Percentiles rank a stretch among this genome's conserved stretches.
phyloP scores from a whole-genome alignment of 2,797 vertebrate genomes.

The Fundulus diaphanus region DNA sequence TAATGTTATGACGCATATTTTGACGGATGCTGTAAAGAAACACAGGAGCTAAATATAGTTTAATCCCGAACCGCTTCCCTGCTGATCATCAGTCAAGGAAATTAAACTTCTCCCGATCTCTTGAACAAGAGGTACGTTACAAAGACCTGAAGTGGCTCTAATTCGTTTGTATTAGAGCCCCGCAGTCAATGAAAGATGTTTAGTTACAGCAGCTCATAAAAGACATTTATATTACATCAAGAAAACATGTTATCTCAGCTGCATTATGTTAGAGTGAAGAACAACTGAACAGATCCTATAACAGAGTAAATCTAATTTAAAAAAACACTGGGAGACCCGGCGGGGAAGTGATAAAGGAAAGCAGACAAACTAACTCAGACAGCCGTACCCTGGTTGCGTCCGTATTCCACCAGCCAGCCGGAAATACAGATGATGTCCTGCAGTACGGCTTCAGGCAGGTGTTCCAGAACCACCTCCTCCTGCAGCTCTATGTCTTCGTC shows the following conservation, averaged over 20 bases:
- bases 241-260: not conserved
- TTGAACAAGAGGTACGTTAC: not conserved
- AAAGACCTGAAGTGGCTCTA: not conserved
- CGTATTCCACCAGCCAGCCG: slow-evolving; percentile 95
- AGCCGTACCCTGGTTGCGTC: slow-evolving; percentile 91
- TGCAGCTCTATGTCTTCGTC: slow-evolving; percentile 93
- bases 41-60: not conserved
- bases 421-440: slow-evolving; percentile 93
- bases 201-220: not conserved
- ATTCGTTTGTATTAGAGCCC: slow-evolving; percentile 2
- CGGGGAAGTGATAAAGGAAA: not conserved
- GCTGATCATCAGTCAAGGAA: slow-evolving; percentile 4
- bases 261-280: not conserved
- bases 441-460: slow-evolving; percentile 90
- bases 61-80: not conserved
- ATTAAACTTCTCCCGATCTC: not conserved
- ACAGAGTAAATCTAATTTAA: slow-evolving; percentile 1
- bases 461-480: slow-evolving; percentile 91
- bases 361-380: not conserved
- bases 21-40: not conserved
- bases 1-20: slow-evolving; percentile 8
- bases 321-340: not conserved
- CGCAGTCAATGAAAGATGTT: not conserved
- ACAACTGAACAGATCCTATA: not conserved
- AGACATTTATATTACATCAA: not conserved